Evolutionary conservation across 1,140 invertebrate species (phyloP), one percentile per base, ranked within the genome.

Genomic region (Drosophila saltans): DNA sequence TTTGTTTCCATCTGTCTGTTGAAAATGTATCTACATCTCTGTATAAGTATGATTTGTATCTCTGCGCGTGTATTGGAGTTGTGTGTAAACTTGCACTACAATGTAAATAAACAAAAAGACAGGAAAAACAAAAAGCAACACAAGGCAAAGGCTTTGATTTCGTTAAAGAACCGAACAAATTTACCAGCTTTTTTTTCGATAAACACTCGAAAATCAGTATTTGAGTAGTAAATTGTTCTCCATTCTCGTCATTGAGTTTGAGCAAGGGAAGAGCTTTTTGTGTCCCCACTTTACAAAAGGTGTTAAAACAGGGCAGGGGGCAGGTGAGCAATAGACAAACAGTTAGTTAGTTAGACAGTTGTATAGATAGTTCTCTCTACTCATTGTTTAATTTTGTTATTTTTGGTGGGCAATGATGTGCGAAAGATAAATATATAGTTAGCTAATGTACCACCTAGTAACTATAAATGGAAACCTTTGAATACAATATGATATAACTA

Each of bases 61-160:
- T 6, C 33, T 39, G 33, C 45, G 16, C 69, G 63, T 55, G 60
- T 58, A 16, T 69, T 75, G 8, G 21, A 52, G 45, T 52, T 81
- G 67, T 77, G 77, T 66, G 84, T 86, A 75, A 88, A 88, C 83
- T 88, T 89, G 66, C 66, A 89, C 80, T 77, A 65, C 84, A 89
- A 88, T 89, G 84, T 88, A 88, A 88, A 88, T 89, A 88, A 88
- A 88, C 83, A 88, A 88, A 77, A 82, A 77, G 84, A 64, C 80
- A 82, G 82, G 71, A 74, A 85, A 69, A 75, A 66, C 45, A 82
- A 81, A 58, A 79, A 6, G 33, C 3, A 41, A 72, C 36, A 76
- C 8, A 60, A 41, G 69, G 60, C 48, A 52, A 16, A 69, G 73
- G 72, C 72, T 69, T 66, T 75, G 73, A 75, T 75, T 75, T 58